Conservation (phyloP, 2,888 invertebrate genomes). For the Cheilosia variabilis region DNA sequence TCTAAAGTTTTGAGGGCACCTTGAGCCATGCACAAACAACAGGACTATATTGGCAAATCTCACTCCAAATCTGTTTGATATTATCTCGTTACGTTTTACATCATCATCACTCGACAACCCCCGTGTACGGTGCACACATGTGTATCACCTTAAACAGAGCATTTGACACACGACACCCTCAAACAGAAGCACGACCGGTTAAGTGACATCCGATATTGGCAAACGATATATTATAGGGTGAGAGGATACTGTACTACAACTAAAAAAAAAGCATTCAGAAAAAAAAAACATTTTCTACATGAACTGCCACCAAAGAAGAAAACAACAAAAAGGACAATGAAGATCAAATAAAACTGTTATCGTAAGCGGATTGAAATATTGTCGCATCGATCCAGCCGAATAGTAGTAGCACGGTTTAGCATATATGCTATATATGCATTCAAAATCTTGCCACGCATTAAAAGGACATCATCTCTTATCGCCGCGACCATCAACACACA, state of each 20-base stretch:
- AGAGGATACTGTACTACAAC: slow-evolving; percentile 57
- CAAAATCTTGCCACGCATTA: slow-evolving; percentile 39
- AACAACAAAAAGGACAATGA: slow-evolving; percentile 33
- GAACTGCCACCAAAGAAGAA: slow-evolving; percentile 39
- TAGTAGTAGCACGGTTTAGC: slow-evolving; percentile 22
- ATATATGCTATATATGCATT: not conserved
- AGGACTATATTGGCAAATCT: too few species aligned
- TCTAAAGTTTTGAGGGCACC: too few species aligned
- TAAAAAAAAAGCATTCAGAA: slow-evolving; percentile 45
- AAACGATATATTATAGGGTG: slow-evolving; percentile 63
- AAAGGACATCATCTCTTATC: slow-evolving; percentile 53
- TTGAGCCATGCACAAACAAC: too few species aligned
- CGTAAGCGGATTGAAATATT: slow-evolving; percentile 72
- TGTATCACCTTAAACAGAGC: slow-evolving; percentile 57
- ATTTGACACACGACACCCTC: slow-evolving; percentile 76
- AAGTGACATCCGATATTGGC: slow-evolving; percentile 67
- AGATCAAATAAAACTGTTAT: slow-evolving; percentile 61
- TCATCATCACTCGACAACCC: slow-evolving; percentile 18
- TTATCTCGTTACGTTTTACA: slow-evolving; percentile 30
- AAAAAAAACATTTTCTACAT: slow-evolving; percentile 59
- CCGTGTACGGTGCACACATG: slow-evolving; percentile 6
- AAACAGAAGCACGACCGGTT: slow-evolving; percentile 75
- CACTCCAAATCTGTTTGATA: not conserved
- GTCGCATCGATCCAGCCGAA: slow-evolving; percentile 37
- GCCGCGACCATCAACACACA: slow-evolving; percentile 47